phyloP scores from a whole-genome alignment of 30 jellyfish, hydroid and myxozoan species.

The Aurelia aurita complex sp. Pacific region DNA sequence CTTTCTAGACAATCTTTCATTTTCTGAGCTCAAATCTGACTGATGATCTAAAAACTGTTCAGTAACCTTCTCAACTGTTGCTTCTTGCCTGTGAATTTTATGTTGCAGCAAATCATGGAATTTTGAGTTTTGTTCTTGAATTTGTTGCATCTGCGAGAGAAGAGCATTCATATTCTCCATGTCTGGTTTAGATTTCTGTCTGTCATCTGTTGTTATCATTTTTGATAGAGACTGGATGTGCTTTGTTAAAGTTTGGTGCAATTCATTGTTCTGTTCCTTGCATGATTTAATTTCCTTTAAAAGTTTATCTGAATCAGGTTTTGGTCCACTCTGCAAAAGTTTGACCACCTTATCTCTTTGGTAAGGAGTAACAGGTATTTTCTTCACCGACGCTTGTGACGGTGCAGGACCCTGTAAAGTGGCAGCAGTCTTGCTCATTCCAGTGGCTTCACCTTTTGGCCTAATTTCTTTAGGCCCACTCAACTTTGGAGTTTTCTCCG shows the following conservation, averaged over 20 bases:
- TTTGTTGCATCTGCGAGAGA: not conserved
- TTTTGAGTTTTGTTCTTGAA: constrained; percentile 5
- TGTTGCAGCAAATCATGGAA: constrained; percentile 39
- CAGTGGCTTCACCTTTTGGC: too few relatives aligned
- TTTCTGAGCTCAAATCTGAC: constrained; percentile 32
- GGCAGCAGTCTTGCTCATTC: too few relatives aligned
- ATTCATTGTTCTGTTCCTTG: constrained; percentile 24
- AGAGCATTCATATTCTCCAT: not conserved
- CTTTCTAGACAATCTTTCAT: constrained; percentile 34
- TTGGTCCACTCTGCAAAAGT: too few relatives aligned
- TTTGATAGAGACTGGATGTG: constrained; percentile 22
- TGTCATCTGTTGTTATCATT: not conserved
- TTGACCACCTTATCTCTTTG: too few relatives aligned
- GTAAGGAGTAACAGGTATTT: too few relatives aligned
- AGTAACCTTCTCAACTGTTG: constrained; percentile 29
- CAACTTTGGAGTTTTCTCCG: too few relatives aligned
- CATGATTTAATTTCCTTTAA: constrained; percentile 44
- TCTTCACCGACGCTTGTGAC: too few relatives aligned
- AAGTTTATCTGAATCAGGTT: too few relatives aligned
- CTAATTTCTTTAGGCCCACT: too few relatives aligned
- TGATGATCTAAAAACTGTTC: constrained; percentile 52
- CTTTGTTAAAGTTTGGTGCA: constrained; percentile 23
- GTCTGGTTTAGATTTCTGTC: not conserved
- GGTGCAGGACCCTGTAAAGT: too few relatives aligned
- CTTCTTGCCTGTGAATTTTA: constrained; percentile 55